Conservation (phyloP, 2,797 vertebrate species). For the Typhlichthys eigenmanni region DNA sequence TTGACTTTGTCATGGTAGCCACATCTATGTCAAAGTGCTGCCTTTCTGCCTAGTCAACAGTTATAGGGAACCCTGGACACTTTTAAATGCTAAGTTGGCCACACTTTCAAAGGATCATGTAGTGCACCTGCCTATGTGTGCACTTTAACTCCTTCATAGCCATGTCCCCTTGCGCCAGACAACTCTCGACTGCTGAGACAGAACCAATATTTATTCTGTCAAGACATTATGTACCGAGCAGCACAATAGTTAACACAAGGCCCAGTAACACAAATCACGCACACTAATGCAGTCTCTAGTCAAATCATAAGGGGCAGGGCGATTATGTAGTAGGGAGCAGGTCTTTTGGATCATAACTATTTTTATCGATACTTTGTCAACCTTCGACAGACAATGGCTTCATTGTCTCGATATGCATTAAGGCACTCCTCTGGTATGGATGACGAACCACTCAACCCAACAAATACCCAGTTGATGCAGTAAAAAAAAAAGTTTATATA, state of each 20-base stretch:
- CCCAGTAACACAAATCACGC: slow-evolving; percentile 1
- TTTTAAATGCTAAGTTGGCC: too few relatives aligned
- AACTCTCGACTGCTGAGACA: not conserved
- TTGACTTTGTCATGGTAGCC: too few relatives aligned
- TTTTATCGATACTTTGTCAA: not conserved
- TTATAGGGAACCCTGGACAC: too few relatives aligned
- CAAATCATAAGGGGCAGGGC: too few relatives aligned
- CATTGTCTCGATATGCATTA: slow-evolving; percentile 5
- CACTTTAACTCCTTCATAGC: not conserved
- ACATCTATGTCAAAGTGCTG: too few relatives aligned
- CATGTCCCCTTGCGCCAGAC: not conserved
- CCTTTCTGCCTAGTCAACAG: too few relatives aligned
- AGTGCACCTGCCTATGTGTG: not conserved
- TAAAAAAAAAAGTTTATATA: not conserved
- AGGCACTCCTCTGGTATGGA: slow-evolving; percentile 27
- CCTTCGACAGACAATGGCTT: not conserved
- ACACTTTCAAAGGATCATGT: too few relatives aligned
- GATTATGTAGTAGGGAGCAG: too few relatives aligned
- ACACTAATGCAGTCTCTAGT: not conserved
- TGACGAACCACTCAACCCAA: not conserved
- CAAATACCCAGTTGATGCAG: slow-evolving; percentile 1
- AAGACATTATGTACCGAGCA: not conserved
- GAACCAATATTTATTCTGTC: not conserved
- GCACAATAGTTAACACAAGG: too few relatives aligned
- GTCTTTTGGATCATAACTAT: too few relatives aligned